Conservation (phyloP, 2,113 vertebrate species). For the Chunga burmeisteri region DNA sequence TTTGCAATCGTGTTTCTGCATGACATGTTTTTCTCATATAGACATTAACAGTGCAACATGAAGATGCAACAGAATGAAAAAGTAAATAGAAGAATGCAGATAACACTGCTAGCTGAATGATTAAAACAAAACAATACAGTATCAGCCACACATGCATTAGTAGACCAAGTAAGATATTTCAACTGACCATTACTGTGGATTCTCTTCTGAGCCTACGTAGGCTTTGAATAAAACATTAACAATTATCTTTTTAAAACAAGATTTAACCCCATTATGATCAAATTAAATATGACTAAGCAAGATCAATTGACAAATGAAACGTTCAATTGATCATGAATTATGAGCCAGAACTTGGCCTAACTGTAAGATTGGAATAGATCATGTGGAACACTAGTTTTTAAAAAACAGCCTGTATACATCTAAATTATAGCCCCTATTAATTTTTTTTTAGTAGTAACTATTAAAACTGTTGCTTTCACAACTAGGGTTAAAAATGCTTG, state of each 20-base stretch:
- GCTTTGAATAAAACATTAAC: slow-evolving; percentile 87
- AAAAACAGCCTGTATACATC: neutral
- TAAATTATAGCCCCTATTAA: neutral
- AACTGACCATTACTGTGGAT: slow-evolving; percentile 92
- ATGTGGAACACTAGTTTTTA: neutral
- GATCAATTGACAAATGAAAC: slow-evolving; percentile 70
- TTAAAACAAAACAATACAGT: slow-evolving; percentile 63
- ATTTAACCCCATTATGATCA: slow-evolving; percentile 75
- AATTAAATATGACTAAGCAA: slow-evolving; percentile 45
- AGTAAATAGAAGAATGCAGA: slow-evolving; percentile 71
- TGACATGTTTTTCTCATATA: slow-evolving; percentile 67
- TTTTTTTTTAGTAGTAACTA: neutral
- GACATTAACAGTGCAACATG: slow-evolving; percentile 71
- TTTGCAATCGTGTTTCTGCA: slow-evolving; percentile 62
- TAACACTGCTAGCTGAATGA: slow-evolving; percentile 70
- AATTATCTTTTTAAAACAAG: slow-evolving; percentile 70
- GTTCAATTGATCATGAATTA: slow-evolving; percentile 64
- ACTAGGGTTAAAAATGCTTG: neutral
- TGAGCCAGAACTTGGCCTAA: slow-evolving; percentile 54
- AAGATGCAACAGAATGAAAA: slow-evolving; percentile 74
- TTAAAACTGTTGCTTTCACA: slow-evolving; percentile 12
- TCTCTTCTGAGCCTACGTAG: slow-evolving; percentile 90
- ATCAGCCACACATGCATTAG: slow-evolving; percentile 79
- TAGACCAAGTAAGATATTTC: slow-evolving; percentile 80
- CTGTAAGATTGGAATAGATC: slow-evolving; percentile 26